Evolutionary conservation across 2,888 invertebrate genomes (phyloP).

Genomic region (Reticulitermes lucifugus): DNA sequence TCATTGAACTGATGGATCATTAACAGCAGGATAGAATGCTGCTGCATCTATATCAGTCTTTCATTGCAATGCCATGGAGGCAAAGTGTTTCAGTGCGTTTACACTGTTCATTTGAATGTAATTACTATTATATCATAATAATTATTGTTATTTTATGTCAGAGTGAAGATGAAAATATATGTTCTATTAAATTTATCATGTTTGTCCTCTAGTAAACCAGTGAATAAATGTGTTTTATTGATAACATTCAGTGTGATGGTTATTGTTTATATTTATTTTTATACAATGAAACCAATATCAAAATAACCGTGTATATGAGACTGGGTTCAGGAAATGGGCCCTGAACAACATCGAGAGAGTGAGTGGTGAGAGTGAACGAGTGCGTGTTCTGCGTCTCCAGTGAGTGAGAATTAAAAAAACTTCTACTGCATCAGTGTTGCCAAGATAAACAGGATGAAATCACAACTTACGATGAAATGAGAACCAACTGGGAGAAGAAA

Average conservation of each 20-base stretch:
- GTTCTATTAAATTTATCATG: conserved; percentile 45
- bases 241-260: conserved; percentile 41
- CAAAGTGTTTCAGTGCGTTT: conserved; percentile 42
- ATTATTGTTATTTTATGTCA: conserved; percentile 42
- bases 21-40: conserved; percentile 55
- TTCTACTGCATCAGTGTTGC: neutral
- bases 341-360: conserved; percentile 14
- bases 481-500: neutral
- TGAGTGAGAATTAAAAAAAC: neutral
- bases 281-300: conserved; percentile 44
- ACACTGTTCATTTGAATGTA: conserved; percentile 36
- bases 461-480: neutral
- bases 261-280: conserved; percentile 52
- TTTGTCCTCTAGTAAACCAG: conserved; percentile 38
- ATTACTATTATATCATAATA: conserved; percentile 41
- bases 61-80: conserved; percentile 29
- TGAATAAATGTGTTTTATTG: conserved; percentile 46
- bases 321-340: conserved; percentile 11
- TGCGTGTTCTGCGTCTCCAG: neutral
- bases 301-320: conserved; percentile 35
- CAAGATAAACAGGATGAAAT: neutral
- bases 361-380: conserved; percentile 15
- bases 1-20: conserved; percentile 82
- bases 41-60: conserved; percentile 35
- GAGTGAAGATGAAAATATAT: conserved; percentile 39